Percentiles rank a stretch among this genome's conserved stretches.
Conservation (phyloP, 1,140 invertebrate genomes). For the Patella vulgata region DNA sequence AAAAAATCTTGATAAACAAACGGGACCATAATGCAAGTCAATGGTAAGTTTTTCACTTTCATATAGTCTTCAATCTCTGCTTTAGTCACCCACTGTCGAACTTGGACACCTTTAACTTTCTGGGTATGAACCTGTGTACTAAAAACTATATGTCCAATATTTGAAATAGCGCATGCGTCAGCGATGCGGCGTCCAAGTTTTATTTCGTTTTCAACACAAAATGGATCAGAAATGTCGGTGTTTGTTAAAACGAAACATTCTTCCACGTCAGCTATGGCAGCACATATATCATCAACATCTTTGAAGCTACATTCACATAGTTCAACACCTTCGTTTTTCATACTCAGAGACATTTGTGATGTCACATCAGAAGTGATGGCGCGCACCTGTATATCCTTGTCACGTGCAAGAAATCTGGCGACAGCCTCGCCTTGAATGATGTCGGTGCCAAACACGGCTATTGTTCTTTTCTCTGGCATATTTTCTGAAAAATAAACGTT, state of each 20-base stretch:
- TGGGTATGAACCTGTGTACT: constrained; percentile 56
- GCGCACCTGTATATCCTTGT: constrained; percentile 23
- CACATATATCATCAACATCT: constrained; percentile 32
- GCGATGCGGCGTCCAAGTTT: constrained; percentile 50
- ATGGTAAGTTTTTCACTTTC: constrained; percentile 40
- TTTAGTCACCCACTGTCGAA: constrained; percentile 57
- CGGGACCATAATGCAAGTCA: constrained; percentile 54
- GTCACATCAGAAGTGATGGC: constrained; percentile 30
- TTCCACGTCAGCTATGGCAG: constrained; percentile 37
- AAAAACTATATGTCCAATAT: constrained; percentile 53
- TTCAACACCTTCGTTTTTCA: constrained; percentile 18
- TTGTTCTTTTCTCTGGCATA: no score
- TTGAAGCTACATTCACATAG: constrained; percentile 27
- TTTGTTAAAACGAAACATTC: constrained; percentile 52
- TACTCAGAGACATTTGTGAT: constrained; percentile 17
- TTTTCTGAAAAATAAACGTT: no score
- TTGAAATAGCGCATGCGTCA: constrained; percentile 43
- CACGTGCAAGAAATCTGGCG: constrained; percentile 19
- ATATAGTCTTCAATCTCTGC: constrained; percentile 58
- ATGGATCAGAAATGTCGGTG: constrained; percentile 47
- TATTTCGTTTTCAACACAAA: constrained; percentile 52
- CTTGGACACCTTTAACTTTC: constrained; percentile 44
- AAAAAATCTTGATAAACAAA: constrained; percentile 56
- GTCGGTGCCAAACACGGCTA: constrained; percentile 33
- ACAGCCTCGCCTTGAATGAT: constrained; percentile 37